Base-by-base conservation (phyloP, 2,797 vertebrate species). In the Florisuga fusca region DNA sequence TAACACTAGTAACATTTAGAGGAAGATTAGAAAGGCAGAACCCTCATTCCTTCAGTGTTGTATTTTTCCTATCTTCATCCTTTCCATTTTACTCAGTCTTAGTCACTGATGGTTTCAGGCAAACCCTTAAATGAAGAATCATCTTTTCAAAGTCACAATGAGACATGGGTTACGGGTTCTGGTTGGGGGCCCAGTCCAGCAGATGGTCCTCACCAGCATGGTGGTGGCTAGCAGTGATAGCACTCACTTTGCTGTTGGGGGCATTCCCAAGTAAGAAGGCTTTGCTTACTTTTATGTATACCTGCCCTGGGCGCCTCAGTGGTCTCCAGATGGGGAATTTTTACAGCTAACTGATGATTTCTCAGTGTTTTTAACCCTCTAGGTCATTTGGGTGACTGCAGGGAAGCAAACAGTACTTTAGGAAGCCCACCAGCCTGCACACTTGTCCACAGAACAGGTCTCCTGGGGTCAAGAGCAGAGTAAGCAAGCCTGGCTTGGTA, bases 11-110 rank as follows among this genome's bases (percentile, higher is more conserved):
- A 89, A 92, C 38, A 90, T 80, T 89, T 50, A 95, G 26, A 83
- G 22, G 87, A 94, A 91, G 87, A 96, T 94, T 92, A 91, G 80
- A 95, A 96, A 95, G 76, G 84, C 93, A 93, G 95, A 95, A 90
- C 61, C 12, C 12, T 96, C 48, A 81, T 94, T 96, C 89, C 69
- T 92, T 90, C 46, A 48, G 55, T 69, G 59, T 84, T 93, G 55
- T 41, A 89, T 95, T 96, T 96, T 97, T 84, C 94, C 87, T 80
- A 25, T 77, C 91, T 96, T 93, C 89, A 96, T 36, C 93, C 86
- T 96, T 97, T 94, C 95, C 91, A 1, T 91, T 94, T 97, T 80
- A 90, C 63, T 95, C 84, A 89, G 75, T 58, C 74, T 96, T 96
- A 95, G 81, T 96, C 93, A 96, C 55, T 66, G 64, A 94, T 73